Evolutionary conservation across 37 sponge, comb jelly and placozoan genomes (phyloP), one percentile per base, ranked within the genome.

Genomic region (Mnemiopsis leidyi): DNA sequence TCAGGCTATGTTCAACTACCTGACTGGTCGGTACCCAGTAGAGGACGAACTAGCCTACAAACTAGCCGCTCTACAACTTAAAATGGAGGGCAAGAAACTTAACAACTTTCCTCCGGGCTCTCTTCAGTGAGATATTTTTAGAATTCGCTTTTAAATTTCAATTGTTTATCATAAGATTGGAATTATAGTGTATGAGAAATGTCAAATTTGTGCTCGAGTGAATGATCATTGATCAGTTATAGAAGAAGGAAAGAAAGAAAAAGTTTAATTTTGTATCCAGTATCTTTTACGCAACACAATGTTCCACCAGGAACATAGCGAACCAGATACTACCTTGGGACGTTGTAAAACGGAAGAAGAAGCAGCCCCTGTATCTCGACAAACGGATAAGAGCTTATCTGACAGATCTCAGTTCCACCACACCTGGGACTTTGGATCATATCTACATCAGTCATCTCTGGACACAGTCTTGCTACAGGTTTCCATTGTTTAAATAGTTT

Each of bases 311-410:
- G 29, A 28, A 33, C 48, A 85, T 85, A 40, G 90, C 90, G n/a
- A 33, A 85, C 32, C 36, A 85, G 61, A 85, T 85, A 1, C 26
- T 85, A 37, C 90, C 90, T 1, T 85, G 90, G 90, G 90, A 85
- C 35, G 90, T 85, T 7, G 16, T 85, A 28, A 85, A 33, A 85
- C 37, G 90, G 90, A 85, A 33, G 29, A 85, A 85, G 36, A 28
- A 33, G 0, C 32, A 39, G 5, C 61, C 90, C 23, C 32, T 40
- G 3, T 40, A 39, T 61, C 0, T 85, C 16, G 90, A 85, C 48
- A 85, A 85, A 61, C 1, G 61, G 90, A 85, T 85, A 0, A 38
- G 61, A 26, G 23, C 9, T n/a, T 20, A 77, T 77, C 79, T 77
- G 79, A 77, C 30, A 20, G 32, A 32, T 5, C 36, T 77, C 9